phyloP scores from a whole-genome alignment of 2,113 vertebrate species.

The Piprites chloris region DNA sequence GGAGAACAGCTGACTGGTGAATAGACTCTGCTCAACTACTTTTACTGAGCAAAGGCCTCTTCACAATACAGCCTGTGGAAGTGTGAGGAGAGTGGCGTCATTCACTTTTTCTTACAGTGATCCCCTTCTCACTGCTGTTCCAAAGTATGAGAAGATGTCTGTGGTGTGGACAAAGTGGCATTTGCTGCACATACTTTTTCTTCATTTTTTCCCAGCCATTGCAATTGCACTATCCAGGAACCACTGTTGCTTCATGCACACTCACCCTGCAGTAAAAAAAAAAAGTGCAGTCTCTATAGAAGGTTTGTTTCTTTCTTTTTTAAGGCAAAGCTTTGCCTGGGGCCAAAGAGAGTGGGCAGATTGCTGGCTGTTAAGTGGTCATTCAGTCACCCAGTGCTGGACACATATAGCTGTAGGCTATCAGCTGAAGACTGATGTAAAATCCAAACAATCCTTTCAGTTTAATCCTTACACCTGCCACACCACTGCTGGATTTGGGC shows the following conservation, averaged over 20 bases:
- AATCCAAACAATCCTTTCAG: not conserved
- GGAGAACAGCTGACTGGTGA: not conserved
- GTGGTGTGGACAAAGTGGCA: not conserved
- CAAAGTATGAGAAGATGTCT: not conserved
- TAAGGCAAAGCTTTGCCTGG: not conserved
- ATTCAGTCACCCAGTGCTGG: not conserved
- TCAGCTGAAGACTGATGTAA: not conserved
- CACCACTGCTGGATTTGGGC: not conserved
- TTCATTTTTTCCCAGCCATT: not conserved
- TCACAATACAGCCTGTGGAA: not conserved
- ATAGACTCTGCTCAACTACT: not conserved
- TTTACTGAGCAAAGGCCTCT: not conserved
- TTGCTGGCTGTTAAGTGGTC: not conserved
- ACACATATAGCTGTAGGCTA: not conserved
- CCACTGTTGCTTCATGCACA: not conserved
- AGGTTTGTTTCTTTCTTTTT: not conserved
- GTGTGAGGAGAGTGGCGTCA: not conserved
- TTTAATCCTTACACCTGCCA: not conserved
- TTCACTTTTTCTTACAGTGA: not conserved
- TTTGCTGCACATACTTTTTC: not conserved
- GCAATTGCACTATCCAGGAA: not conserved
- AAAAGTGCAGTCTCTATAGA: not conserved
- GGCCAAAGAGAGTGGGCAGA: not conserved
- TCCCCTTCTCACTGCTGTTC: not conserved
- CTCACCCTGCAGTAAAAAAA: not conserved